A percentile compares a stretch with the other conserved stretches of the same genome.
Evolutionary conservation across 2,113 vertebrate species (phyloP).

Genomic region (Microcebus jonahi): DNA sequence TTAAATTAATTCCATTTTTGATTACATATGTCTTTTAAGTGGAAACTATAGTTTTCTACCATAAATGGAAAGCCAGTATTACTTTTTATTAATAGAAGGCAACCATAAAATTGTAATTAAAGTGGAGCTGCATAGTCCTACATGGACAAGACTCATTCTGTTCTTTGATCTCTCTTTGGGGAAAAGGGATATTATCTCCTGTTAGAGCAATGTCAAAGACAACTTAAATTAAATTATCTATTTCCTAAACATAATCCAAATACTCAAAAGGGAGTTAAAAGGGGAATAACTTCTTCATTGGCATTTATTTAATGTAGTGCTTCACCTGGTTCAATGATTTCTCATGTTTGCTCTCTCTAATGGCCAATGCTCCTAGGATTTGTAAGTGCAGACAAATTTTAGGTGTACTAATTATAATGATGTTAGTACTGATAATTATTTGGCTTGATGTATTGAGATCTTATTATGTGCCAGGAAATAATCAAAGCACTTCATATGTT

Average conservation of each 20-base stretch:
- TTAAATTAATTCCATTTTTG: conserved; percentile 8
- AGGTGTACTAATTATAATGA: conserved; percentile 24
- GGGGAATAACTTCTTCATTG: neutral
- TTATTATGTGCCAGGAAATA: conserved; percentile 6
- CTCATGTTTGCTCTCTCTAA: neutral
- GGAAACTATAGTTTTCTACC: neutral
- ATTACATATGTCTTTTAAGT: neutral
- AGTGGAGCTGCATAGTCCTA: neutral
- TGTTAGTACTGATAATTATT: conserved; percentile 33
- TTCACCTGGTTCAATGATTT: neutral
- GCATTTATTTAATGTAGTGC: neutral
- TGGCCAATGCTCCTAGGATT: neutral
- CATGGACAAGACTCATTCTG: conserved; percentile 7
- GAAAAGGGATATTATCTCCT: conserved; percentile 53
- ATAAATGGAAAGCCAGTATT: neutral
- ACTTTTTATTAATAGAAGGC: neutral
- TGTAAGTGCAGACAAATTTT: conserved; percentile 19
- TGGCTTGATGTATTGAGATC: neutral
- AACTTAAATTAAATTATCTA: conserved; percentile 59
- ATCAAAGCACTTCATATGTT: neutral
- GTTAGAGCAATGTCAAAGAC: conserved; percentile 56
- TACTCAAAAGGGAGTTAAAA: conserved; percentile 36
- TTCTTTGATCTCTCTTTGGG: conserved; percentile 55
- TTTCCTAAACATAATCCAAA: conserved; percentile 60
- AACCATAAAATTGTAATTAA: conserved; percentile 42